Base-by-base conservation (phyloP, 2,797 vertebrate species). In the Pantherophis vulpinus region DNA sequence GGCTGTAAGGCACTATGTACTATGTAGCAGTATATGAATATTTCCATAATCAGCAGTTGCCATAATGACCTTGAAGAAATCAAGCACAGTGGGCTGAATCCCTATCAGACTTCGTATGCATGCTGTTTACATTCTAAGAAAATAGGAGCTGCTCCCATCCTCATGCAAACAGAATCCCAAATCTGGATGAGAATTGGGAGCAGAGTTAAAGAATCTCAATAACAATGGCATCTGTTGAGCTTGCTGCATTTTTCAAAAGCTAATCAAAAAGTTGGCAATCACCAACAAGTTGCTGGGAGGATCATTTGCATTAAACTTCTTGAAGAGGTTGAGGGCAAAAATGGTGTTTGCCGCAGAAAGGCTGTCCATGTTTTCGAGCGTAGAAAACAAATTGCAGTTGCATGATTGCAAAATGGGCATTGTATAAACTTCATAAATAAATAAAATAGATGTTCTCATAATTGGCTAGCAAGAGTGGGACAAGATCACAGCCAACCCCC, bases 281-380 rank as follows among this genome's bases (percentile, higher is more conserved):
- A 37, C 37, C 37, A 99, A 98, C 55, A 99, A 1, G 55, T 99
- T 99, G 32, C 54, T 90, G 0, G 91, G 90, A 1, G 87, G 94
- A 91, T 97, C 94, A 0, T 93, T 20, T 59, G 98, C 96, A 2
- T 95, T 95, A 92, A 99, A 87, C 93, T 96, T 95, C 94, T 96
- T 98, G 37, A 99, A 95, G 91, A 99, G 94, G n/a, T 96, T 95
- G 66, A 99, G 94, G n/a, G 97, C 97, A 95, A 98, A 98, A 54
- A 60, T 61, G 23, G 23, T 93, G 5, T 93, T 98, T 70, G 96
- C 95, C 95, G 92, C 94, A 23, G 42, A 29, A 0, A 97, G 92
- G 54, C 54, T 54, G 54, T 11, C 54, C 54, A 54, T 13, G 87
- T 18, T 79, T 87, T 55, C 2, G 0, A 93, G 89, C 6, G 94